Base-by-base conservation (phyloP, 2,113 vertebrate species). In the Hippocampus comes region DNA sequence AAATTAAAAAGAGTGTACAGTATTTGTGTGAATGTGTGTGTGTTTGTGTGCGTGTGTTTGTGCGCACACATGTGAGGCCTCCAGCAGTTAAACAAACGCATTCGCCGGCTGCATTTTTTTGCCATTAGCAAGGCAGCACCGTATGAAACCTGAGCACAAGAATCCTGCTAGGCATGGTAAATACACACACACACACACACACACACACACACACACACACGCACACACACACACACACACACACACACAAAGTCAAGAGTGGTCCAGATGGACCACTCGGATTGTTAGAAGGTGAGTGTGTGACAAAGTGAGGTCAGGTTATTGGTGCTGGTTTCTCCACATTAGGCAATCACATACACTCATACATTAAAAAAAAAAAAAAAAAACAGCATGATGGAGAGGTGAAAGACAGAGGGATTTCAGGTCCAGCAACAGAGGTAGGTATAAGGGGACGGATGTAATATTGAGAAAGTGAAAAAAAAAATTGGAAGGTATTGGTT, bases 81-180 rank as follows among this genome's bases (percentile, higher is more conserved):
- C 63, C 20, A 42, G 63, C 41, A 42, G 38, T 66, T 48, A 66
- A 66, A 66, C 15, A 27, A 34, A 61, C 15, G 17, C 3, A 63
- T 82, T 81, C 61, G 23, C 77, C 57, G 57, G 55, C 43, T 83
- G 82, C 86, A 86, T 87, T 84, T 84, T 87, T 87, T 68, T 79
- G 53, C 78, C 68, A 88, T 88, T 84, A 84, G 71, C 63, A 49
- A 68, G 70, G 82, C 73, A 78, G 72, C n/a, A 59, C 59, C 51
- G 77, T 46, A 67, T 83, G 88, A 84, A 89, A 89, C 84, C 77
- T 73, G 86, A 89, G 79, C 77, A 79, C 78, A 72, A 69, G 64
- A 82, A 78, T 72, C 63, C 70, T 18, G 27, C 77, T 78, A 63
- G 77, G 74, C 80, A 79, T 67, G 77, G 49, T 70, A 73, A 77